These are phyloP conservation scores for Eucera pruinosa DNA, from an alignment of 2,888 invertebrate species.

Conservation along the genomic window DNA sequence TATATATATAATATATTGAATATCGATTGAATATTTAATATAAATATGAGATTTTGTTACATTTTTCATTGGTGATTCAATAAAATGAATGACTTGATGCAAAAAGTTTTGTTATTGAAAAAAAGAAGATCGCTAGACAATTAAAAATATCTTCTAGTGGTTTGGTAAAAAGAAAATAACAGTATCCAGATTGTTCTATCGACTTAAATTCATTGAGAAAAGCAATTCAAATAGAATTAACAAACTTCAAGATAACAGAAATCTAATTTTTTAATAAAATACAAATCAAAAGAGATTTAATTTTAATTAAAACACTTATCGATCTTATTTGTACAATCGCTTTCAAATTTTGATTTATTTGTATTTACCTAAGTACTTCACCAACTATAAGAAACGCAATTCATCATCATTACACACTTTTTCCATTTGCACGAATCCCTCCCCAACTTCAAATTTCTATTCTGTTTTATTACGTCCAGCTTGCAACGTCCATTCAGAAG, in stretches of 20 bases:
- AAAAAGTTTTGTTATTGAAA: no score
- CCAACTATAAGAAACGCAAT: neutral
- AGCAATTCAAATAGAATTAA: constrained; percentile 8
- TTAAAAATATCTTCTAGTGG: no score
- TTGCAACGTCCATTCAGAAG: constrained; percentile 42
- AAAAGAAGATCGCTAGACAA: no score
- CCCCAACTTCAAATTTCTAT: neutral
- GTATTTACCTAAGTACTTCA: neutral
- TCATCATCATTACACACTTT: neutral
- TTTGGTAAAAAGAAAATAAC: no score
- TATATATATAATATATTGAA: no score
- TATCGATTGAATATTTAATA: no score
- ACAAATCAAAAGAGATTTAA: neutral
- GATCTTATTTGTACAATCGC: neutral
- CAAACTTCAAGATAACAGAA: neutral
- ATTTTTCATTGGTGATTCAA: no score
- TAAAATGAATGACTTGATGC: no score
- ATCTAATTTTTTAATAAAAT: neutral
- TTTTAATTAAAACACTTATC: constrained; percentile 2
- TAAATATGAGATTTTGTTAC: no score
- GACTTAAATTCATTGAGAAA: no score
- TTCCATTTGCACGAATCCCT: neutral
- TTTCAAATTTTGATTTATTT: neutral
- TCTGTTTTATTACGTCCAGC: neutral
- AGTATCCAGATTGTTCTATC: no score